Evolutionary conservation across 2,113 vertebrate species (phyloP).

Genomic region (Mormoops blainvillei): DNA sequence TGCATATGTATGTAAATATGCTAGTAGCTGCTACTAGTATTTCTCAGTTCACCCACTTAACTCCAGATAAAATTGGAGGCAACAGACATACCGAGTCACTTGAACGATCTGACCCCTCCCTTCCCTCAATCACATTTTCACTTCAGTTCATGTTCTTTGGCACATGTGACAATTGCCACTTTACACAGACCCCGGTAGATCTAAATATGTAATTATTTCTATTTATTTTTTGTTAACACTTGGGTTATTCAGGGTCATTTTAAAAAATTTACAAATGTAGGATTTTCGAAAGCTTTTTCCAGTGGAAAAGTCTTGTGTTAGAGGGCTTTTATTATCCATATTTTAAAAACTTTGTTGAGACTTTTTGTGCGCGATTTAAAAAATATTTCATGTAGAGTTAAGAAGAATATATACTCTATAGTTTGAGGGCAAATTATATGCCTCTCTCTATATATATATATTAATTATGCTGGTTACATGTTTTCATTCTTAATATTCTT

Average conservation of each 20-base stretch:
- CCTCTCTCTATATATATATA: too few relatives aligned
- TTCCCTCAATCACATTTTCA: background rate
- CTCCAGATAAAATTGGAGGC: background rate
- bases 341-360: background rate
- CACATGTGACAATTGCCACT: background rate
- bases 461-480: background rate
- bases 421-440: background rate
- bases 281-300: background rate
- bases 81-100: background rate
- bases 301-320: background rate
- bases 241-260: background rate
- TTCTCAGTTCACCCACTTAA: background rate
- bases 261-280: background rate
- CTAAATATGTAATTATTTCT: background rate
- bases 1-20: background rate
- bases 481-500: background rate
- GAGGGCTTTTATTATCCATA: background rate
- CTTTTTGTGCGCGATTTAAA: background rate
- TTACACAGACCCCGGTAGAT: background rate
- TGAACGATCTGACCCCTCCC: background rate
- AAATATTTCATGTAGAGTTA: background rate
- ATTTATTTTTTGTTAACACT: background rate
- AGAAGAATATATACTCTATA: background rate
- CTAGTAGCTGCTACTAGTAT: background rate
- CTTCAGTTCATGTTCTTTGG: background rate